Base-by-base conservation (phyloP, 2,888 invertebrate genomes). In the Griposia aprilina region DNA sequence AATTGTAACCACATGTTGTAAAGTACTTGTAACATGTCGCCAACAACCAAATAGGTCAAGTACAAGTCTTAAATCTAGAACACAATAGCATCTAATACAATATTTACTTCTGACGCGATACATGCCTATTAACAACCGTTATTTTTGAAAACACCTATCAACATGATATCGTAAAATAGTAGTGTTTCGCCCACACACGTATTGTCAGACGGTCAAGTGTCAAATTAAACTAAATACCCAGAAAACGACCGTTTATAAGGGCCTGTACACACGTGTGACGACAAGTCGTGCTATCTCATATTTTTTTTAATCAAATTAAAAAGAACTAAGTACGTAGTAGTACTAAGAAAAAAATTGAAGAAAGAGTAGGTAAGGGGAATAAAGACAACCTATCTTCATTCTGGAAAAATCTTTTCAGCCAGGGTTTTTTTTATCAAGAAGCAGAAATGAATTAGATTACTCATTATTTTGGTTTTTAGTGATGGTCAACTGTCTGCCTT, bases 171-270 rank as follows among this genome's bases (percentile, higher is more conserved):
- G 63, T 85, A 82, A 87, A 88, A 85, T 80, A 78, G 78, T 70
- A 80, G 79, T 84, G 74, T 26, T 70, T 77, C 90, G 87, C 93
- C 91, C 91, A 91, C 92, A 87, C 88, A 80, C 74, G 73, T 78
- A 72, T 79, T 48, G 65, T 65, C 78, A 83, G 84, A 90, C 88
- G 90, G 87, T 88, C 90, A 89, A 88, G 88, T 93, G 90, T 93
- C 90, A 92, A 91, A 90, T 90, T 91, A 89, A 86, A 90, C 89
- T 87, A 90, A 88, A 88, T 86, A 80, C 77, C 83, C 76, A 78
- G 85, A 90, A 90, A 90, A 86, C 84, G 90, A 84, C 84, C 74
- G 82, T 88, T 88, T 88, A 71, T 87, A 86, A 90, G 83, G 83
- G 81, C 55, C 72, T 80, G 55, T 82, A 59, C 82, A 89, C 88